Conservation (phyloP, 2,113 vertebrate species). For the Vidua macroura region DNA sequence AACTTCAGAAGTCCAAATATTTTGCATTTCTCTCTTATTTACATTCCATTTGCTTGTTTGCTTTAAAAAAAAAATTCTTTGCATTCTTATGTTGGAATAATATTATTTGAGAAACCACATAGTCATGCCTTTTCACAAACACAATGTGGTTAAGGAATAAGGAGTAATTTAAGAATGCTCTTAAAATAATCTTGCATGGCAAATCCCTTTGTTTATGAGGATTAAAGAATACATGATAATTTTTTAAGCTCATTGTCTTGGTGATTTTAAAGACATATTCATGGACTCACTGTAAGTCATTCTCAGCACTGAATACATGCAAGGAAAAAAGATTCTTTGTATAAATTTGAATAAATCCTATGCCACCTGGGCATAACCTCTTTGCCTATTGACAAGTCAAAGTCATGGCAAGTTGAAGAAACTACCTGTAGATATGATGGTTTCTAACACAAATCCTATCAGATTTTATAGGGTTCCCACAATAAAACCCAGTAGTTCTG, state of each 20-base stretch:
- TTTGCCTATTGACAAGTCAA: neutral
- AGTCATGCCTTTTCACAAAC: slow-evolving; percentile 5
- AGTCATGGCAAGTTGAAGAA: neutral
- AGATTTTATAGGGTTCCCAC: neutral
- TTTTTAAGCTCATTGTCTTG: neutral
- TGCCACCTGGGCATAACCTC: neutral
- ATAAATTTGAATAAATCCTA: neutral
- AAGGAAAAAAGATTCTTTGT: neutral
- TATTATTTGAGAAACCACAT: slow-evolving; percentile 15
- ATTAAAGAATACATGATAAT: neutral
- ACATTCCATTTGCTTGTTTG: slow-evolving; percentile 33
- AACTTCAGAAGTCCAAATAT: slow-evolving; percentile 32
- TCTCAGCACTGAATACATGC: neutral
- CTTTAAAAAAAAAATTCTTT: neutral
- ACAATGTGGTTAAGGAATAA: neutral
- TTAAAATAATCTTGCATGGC: slow-evolving; percentile 6
- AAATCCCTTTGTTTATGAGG: slow-evolving; percentile 31
- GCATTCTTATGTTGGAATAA: neutral
- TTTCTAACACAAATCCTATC: neutral
- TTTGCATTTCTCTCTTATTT: slow-evolving; percentile 33
- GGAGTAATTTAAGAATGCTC: neutral
- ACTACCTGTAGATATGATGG: neutral
- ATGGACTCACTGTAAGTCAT: neutral
- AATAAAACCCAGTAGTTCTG: neutral
- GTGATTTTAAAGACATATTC: neutral